Evolutionary conservation across 2,797 vertebrate species (phyloP), one percentile per base, ranked within the genome.

Genomic region (Craterocephalus amniculus): DNA sequence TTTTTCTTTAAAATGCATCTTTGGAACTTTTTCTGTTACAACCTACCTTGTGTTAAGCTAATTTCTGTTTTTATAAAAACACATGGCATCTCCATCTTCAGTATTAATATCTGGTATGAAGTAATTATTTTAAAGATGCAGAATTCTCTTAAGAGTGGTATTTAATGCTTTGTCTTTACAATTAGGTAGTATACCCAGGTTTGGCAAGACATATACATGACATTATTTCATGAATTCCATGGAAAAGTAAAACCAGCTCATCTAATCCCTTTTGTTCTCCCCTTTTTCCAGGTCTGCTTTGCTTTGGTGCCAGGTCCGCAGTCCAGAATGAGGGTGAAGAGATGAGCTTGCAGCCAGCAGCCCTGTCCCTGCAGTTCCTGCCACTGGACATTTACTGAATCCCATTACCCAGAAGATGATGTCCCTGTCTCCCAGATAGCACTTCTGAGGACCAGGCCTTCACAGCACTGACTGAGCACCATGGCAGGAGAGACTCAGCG

Each of bases 401-500:
- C 75, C 80, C 81, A 77, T 84, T 55, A 75, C 72, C 74, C 0
- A 74, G 72, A 92, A 89, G 88, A 93, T 76, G 85, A 95, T 96
- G 96, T 88, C 90, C 83, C 78, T 94, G 87, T 93, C 87, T 75
- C 69, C 90, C 88, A 92, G 91, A 92, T 89, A 84, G 32, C 86
- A 87, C 84, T 81, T 85, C 94, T 92, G 93, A 94, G 93, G 91
- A 94, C 87, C 86, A 90, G 88, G 90, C 81, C 90, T 91, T 90
- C 85, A 86, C 84, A 90, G 89, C 88, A 88, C 90, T 78, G 84
- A 85, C 79, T 82, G 81, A 93, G 94, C 93, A 96, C 92, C 94
- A 96, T 96, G 96, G 96, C 96, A 86, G 95, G 96, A 96, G 96
- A 97, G 93, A 95, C 94, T 91, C 96, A 95, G 93, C 95, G 93